Percentiles rank a stretch among this genome's conserved stretches.
phyloP scores from a whole-genome alignment of 2,888 invertebrate species.

The Aleiodes alternator region DNA sequence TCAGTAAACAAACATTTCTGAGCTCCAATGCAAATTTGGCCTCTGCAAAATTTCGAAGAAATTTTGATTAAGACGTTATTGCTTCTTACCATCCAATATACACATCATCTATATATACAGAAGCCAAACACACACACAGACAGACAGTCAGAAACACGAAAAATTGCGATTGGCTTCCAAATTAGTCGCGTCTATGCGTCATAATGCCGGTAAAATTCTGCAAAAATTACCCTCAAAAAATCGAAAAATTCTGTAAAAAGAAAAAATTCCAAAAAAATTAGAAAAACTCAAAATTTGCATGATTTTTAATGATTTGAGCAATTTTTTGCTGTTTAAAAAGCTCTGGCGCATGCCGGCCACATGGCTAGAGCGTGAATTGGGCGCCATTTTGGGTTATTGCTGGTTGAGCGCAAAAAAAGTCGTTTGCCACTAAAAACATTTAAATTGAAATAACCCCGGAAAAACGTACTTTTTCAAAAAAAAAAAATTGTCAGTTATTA shows the following conservation, averaged over 20 bases:
- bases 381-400: constrained; percentile 66
- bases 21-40: too few relatives aligned
- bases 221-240: background rate
- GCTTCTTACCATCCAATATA: too few relatives aligned
- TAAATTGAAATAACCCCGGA: background rate
- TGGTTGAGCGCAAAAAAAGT: constrained; percentile 28
- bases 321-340: constrained; percentile 40
- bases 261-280: background rate
- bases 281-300: background rate
- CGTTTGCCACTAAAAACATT: background rate
- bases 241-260: too few relatives aligned
- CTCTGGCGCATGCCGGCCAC: constrained; percentile 65
- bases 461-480: too few relatives aligned
- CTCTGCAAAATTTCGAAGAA: too few relatives aligned
- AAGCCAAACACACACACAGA: too few relatives aligned
- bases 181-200: constrained; percentile 21
- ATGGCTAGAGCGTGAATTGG: constrained; percentile 62
- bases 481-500: background rate
- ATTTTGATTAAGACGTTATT: too few relatives aligned
- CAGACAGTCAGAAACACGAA: too few relatives aligned
- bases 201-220: background rate
- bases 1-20: too few relatives aligned
- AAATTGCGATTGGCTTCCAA: constrained; percentile 8
- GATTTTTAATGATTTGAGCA: background rate
- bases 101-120: too few relatives aligned